Evolutionary conservation across 2,797 vertebrate species (phyloP).

Genomic region (Staurois parvus): DNA sequence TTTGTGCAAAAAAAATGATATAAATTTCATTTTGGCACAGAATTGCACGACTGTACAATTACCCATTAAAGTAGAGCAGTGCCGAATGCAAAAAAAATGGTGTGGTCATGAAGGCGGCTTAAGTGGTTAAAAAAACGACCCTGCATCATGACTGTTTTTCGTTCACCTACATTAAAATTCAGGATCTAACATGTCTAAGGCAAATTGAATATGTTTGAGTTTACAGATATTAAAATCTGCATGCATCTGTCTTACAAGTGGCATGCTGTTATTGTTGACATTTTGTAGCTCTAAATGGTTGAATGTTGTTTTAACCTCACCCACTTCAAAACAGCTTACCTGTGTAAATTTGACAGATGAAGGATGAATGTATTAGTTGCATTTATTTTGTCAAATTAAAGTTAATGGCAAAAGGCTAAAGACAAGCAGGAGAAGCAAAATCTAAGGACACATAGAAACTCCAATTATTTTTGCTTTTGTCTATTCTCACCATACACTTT

Average conservation of each 20-base stretch:
- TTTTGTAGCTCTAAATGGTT: background rate
- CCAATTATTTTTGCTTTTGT: background rate
- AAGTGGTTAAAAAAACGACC: no score
- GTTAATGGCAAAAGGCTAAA: background rate
- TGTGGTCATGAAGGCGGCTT: no score
- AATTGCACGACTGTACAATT: no score
- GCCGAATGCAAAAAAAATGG: no score
- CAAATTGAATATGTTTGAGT: background rate
- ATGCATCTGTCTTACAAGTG: background rate
- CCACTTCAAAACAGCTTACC: background rate
- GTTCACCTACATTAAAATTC: background rate
- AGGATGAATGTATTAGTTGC: background rate
- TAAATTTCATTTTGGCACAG: no score
- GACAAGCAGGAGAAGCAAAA: background rate
- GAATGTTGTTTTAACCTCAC: background rate
- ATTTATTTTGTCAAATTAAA: background rate
- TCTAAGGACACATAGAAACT: background rate
- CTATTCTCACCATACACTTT: background rate
- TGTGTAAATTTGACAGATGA: background rate
- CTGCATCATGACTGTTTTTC: no score
- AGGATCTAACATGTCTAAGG: background rate
- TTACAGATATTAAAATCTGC: background rate
- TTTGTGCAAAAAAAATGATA: no score
- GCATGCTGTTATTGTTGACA: background rate
- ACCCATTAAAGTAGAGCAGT: no score